phyloP scores from a whole-genome alignment of 1,140 invertebrate species.

The Papilio aristodemus region DNA sequence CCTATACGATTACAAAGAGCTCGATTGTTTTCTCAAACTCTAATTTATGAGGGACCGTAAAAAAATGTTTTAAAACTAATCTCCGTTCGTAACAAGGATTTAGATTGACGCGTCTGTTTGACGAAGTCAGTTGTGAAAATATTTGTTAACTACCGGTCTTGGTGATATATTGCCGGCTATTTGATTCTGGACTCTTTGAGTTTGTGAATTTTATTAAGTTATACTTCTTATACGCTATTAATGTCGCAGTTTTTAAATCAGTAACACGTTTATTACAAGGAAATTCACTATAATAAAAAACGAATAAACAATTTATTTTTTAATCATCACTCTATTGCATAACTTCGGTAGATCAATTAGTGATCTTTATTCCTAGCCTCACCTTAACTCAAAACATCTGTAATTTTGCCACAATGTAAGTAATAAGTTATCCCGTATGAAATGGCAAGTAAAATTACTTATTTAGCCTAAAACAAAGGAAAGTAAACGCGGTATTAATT shows the following conservation, averaged over 20 bases:
- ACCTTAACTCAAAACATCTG: too few relatives aligned
- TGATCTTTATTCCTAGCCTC: too few relatives aligned
- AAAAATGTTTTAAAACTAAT: constrained; percentile 45
- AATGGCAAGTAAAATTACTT: too few relatives aligned
- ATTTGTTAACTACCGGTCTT: constrained; percentile 68
- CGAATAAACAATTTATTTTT: not conserved
- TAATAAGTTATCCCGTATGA: too few relatives aligned
- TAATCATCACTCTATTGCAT: not conserved
- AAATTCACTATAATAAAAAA: not conserved
- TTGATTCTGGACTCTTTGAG: constrained; percentile 40
- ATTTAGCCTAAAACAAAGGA: too few relatives aligned
- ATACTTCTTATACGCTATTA: constrained; percentile 25
- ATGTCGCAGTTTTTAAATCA: constrained; percentile 26
- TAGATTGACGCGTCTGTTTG: constrained; percentile 40
- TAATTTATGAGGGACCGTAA: constrained; percentile 58
- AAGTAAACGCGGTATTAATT: too few relatives aligned
- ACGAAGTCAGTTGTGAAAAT: constrained; percentile 59
- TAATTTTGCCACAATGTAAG: too few relatives aligned
- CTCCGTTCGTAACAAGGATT: constrained; percentile 39
- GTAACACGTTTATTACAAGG: not conserved
- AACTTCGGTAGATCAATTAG: not conserved
- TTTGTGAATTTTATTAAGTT: constrained; percentile 38
- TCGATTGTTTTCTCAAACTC: constrained; percentile 66
- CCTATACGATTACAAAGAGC: constrained; percentile 74
- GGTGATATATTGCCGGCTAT: constrained; percentile 51